These are phyloP conservation scores for Myotis myotis DNA, from an alignment of 2,797 vertebrate genomes.

Conservation along the genomic window DNA sequence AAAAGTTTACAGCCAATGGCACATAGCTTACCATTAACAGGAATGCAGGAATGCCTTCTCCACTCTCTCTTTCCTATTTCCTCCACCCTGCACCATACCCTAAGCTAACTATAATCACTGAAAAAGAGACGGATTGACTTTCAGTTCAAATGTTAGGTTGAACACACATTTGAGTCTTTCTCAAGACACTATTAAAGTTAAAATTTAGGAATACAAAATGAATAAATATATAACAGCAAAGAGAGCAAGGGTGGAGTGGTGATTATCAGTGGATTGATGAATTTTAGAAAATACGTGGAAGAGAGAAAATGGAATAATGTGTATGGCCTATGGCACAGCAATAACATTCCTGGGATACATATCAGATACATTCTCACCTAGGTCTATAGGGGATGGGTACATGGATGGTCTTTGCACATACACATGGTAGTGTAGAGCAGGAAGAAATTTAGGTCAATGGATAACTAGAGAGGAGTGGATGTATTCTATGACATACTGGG, in stretches of 20 bases:
- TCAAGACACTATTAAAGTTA: neutral
- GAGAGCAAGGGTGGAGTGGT: neutral
- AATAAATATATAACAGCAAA: neutral
- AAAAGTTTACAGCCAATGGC: slow-evolving; percentile 36
- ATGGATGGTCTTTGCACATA: neutral
- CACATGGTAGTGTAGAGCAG: too few species aligned
- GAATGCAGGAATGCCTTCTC: neutral
- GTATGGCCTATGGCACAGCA: neutral
- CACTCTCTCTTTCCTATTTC: neutral
- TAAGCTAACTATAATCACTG: neutral
- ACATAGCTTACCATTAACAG: neutral
- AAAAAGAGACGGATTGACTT: neutral
- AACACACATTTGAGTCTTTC: slow-evolving; percentile 19
- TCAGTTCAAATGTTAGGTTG: neutral
- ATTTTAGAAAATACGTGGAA: neutral
- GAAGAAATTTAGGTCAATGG: neutral
- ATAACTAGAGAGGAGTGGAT: neutral
- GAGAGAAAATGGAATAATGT: neutral
- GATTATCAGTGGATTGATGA: neutral
- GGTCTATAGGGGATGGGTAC: neutral
- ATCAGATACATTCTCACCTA: neutral
- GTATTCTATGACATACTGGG: neutral
- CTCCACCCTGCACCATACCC: neutral
- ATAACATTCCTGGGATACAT: neutral
- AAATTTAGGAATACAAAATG: slow-evolving; percentile 2